Evolutionary conservation across 1,140 invertebrate species (phyloP), one percentile per base, ranked within the genome.

Genomic region (Drosophila ironensis): DNA sequence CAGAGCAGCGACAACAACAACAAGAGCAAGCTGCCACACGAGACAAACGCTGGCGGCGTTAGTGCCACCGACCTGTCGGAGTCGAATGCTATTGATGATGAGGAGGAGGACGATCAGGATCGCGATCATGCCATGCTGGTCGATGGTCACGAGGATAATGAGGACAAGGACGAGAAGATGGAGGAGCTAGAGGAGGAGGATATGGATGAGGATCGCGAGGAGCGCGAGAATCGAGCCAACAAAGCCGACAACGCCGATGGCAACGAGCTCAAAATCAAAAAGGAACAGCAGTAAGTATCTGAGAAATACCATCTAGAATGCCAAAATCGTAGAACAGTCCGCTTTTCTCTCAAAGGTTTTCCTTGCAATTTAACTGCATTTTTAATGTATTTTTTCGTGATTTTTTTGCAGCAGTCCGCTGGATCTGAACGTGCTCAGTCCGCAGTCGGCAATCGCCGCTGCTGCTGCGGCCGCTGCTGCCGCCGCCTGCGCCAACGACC

Each of bases 401-500:
- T 14, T 0, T 22, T 2, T 4, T 51, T 19, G 1, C 48, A 89
- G 84, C 76, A 87, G 86, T 48, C 84, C 87, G 33, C 53, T 89
- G 59, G 78, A 87, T 53, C 67, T 89, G 28, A 88, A 88, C 35
- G 78, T 84, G 48, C 88, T 89, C 25, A 89, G 87, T 57, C 87
- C 86, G 44, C 80, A 89, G 54, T 78, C 84, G 60, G 84, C 87
- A 1, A 74, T 89, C 1, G 86, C 86, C 46, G 78, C 82, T 41
- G 87, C 87, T 17, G 87, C 88, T 0, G 88, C 88, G 6, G 88
- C 80, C 9, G 88, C 88, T 17, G 88, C 81, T 20, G 87, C 87
- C 51, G 88, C 88, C 11, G 88, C 81, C 61, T 88, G 81, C 69
- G 88, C 75, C 68, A 89, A 89, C 28, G 88, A 89, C 63, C 93